A percentile compares a stretch with the other conserved stretches of the same genome.
Evolutionary conservation across 2,797 vertebrate genomes (phyloP).

Genomic region (Betta splendens): DNA sequence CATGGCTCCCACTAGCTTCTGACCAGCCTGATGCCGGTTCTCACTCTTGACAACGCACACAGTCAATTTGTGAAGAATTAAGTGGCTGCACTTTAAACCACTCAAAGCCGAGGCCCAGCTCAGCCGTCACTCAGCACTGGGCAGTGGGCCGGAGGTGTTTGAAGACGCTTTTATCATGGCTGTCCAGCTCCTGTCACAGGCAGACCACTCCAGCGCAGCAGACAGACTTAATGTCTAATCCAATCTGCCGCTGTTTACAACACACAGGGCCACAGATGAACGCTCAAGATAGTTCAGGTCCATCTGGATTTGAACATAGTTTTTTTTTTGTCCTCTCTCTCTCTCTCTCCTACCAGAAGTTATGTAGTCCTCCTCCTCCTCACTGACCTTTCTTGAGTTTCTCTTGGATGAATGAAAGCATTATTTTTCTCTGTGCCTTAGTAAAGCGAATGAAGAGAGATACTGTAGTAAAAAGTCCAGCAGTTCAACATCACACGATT

Average conservation of each 20-base stretch:
- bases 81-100: constrained; percentile 61
- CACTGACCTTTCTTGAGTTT: background rate
- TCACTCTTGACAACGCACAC: constrained; percentile 53
- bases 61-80: constrained; percentile 75
- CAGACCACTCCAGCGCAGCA: constrained; percentile 27
- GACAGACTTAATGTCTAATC: constrained; percentile 45
- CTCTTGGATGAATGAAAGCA: background rate
- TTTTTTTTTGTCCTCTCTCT: constrained; percentile 3
- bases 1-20: constrained; percentile 33
- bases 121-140: constrained; percentile 65
- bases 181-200: constrained; percentile 51
- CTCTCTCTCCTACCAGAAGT: background rate
- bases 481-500: too few species aligned
- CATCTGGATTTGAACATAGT: constrained; percentile 31
- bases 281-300: constrained; percentile 38
- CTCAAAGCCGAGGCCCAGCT: constrained; percentile 55
- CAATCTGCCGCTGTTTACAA: constrained; percentile 48
- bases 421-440: background rate
- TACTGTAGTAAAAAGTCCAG: too few species aligned
- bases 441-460: too few species aligned
- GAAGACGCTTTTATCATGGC: constrained; percentile 69
- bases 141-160: constrained; percentile 50
- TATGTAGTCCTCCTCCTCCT: background rate
- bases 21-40: constrained; percentile 39
- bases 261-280: constrained; percentile 31